Evolutionary conservation across 2,888 invertebrate genomes (phyloP).

Genomic region (Conomelus anceps): DNA sequence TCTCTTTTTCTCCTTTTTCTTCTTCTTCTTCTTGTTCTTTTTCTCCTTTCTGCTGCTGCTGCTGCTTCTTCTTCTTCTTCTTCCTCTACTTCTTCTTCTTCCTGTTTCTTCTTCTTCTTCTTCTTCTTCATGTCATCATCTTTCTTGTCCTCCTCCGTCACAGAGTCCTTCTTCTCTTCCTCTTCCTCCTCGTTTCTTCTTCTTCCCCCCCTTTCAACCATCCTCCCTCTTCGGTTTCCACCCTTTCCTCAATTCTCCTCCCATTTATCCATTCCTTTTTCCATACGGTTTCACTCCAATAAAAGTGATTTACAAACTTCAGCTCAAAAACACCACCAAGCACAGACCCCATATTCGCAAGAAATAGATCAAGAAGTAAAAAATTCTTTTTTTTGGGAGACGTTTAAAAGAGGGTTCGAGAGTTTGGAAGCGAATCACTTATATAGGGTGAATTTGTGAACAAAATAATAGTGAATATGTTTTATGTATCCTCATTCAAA

Average conservation of each 20-base stretch:
- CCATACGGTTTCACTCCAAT: not conserved
- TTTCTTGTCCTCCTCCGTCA: not conserved
- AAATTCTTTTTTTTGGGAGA: too few species aligned
- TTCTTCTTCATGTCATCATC: not conserved
- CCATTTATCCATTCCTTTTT: too few species aligned
- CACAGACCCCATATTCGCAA: too few species aligned
- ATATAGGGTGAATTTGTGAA: too few species aligned
- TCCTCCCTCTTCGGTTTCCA: not conserved
- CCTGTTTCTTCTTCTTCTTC: not conserved
- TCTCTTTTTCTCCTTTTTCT: not conserved
- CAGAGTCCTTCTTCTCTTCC: not conserved
- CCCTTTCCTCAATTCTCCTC: not conserved
- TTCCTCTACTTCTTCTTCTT: not conserved
- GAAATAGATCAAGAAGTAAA: too few species aligned
- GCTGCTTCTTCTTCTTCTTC: not conserved
- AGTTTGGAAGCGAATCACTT: too few species aligned
- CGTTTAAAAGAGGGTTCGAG: too few species aligned
- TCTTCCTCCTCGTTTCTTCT: not conserved
- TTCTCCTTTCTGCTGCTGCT: not conserved
- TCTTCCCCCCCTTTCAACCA: not conserved
- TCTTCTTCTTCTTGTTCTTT: not conserved
- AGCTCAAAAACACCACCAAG: not conserved
- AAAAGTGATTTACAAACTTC: not conserved
- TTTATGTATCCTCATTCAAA: too few species aligned
- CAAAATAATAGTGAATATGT: too few species aligned